phyloP scores from a whole-genome alignment of 2,113 vertebrate genomes.

The Fukomys damarensis region DNA sequence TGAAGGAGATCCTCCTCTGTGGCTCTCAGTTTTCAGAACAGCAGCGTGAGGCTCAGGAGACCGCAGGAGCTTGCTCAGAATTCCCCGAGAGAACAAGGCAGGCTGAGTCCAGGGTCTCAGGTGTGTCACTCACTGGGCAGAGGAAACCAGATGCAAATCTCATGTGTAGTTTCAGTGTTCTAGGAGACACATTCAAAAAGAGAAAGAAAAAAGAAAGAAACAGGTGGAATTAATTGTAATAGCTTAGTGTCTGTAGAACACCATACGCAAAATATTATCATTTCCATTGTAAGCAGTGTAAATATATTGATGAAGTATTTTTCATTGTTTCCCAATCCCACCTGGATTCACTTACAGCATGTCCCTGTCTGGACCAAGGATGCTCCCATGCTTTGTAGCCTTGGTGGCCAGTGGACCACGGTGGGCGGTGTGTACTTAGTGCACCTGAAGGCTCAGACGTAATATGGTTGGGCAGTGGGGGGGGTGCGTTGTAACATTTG shows the following conservation, averaged over 20 bases:
- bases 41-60: not conserved
- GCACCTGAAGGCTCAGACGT: not conserved
- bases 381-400: not conserved
- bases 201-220: no score
- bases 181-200: not conserved
- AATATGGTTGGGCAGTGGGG: rapidly evolving
- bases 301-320: not conserved
- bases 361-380: rapidly evolving
- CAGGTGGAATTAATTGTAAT: not conserved
- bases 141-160: not conserved
- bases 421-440: rapidly evolving
- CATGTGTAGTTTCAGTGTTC: not conserved
- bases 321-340: not conserved
- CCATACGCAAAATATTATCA: not conserved
- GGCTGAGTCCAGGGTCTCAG: no score
- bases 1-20: not conserved
- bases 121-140: rapidly evolving
- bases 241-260: not conserved
- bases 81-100: rapidly evolving
- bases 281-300: not conserved
- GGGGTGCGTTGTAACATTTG: not conserved
- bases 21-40: not conserved
- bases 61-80: not conserved
- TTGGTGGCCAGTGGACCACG: rapidly evolving
- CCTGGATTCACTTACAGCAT: rapidly evolving